Evolutionary conservation across 2,888 invertebrate species (phyloP).

Genomic region (Hedya salicella): DNA sequence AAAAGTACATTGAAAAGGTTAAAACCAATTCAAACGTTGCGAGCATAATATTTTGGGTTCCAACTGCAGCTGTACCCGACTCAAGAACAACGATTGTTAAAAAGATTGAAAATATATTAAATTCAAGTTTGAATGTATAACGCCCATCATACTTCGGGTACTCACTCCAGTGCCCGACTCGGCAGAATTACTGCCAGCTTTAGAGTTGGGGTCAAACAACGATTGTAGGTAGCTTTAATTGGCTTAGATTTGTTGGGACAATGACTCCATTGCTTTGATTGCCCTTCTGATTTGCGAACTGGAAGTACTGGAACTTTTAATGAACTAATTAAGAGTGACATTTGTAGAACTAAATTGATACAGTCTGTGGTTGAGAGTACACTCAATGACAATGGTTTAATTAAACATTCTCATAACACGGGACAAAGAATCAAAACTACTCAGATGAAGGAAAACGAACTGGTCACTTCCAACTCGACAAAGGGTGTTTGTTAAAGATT

Average conservation of each 20-base stretch:
- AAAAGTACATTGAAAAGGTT: too few relatives aligned
- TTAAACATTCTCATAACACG: slow-evolving; percentile 13
- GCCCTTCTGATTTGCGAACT: slow-evolving; percentile 25
- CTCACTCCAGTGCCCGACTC: not conserved
- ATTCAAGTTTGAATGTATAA: too few relatives aligned
- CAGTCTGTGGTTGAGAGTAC: not conserved
- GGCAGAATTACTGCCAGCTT: too few relatives aligned
- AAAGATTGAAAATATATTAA: too few relatives aligned
- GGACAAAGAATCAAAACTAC: not conserved
- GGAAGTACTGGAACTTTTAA: slow-evolving; percentile 1
- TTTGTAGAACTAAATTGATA: not conserved
- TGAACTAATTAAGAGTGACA: slow-evolving; percentile 19
- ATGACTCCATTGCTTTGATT: slow-evolving; percentile 16
- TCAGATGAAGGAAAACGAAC: slow-evolving; percentile 3
- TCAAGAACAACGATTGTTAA: too few relatives aligned
- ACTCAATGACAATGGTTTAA: not conserved
- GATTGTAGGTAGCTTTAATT: slow-evolving; percentile 24
- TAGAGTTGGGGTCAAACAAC: not conserved
- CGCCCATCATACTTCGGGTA: too few relatives aligned
- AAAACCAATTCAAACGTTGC: too few relatives aligned
- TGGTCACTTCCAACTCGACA: not conserved
- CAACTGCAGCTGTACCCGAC: too few relatives aligned
- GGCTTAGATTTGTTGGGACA: slow-evolving; percentile 31
- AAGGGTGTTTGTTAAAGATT: too few relatives aligned
- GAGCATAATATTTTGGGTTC: too few relatives aligned